Base-by-base conservation (phyloP, 2,888 invertebrate genomes). In the Anaspis maculata region DNA sequence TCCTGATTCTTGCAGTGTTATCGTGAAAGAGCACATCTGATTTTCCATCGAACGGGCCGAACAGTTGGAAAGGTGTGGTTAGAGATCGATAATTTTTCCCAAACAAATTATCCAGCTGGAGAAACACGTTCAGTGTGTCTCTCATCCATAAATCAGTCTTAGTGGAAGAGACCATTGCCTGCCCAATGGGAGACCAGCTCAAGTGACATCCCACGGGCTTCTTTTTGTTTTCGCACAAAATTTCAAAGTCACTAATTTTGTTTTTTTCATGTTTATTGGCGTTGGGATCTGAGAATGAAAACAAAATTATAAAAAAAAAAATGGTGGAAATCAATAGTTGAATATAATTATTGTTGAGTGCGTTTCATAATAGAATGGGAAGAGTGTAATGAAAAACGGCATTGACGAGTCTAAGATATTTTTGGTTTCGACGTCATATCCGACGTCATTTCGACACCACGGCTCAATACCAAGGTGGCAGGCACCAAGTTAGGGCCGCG, bases 81-180 rank as follows among this genome's bases (percentile, higher is more conserved):
- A 73, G 70, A 3, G 67, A 66, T 30, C 68, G 68, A 46, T 62
- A 70, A 23, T 69, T 69, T 53, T 72, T 74, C 24, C 86, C 86
- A 57, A 86, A 86, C 15, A 80, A 60, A 45, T 73, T 69, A 54
- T 85, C 83, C 51, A 86, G 67, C 44, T 77, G 74, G 9, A 79
- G 68, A 22, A 88, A 70, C 0, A 82, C 75, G 42, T 82, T 77
- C 34, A 77, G 69, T 1, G 83, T 77, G 56, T 87, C 87, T 47
- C 79, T 76, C 14, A 65, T 64, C 44, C 80, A 70, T 45, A 77
- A 64, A 2, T 63, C 43, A 0, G 74, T 67, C 3, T 72, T 55
- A 38, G 77, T 74, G 26, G 70, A 69, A 25, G 73, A 66, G 0
- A 75, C 71, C 68, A 84, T 76, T 0, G 83, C 63, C 59, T 83